Percentiles rank a stretch among this genome's conserved stretches.
Evolutionary conservation across 1,140 invertebrate species (phyloP).

Genomic region (Anastrepha ludens): DNA sequence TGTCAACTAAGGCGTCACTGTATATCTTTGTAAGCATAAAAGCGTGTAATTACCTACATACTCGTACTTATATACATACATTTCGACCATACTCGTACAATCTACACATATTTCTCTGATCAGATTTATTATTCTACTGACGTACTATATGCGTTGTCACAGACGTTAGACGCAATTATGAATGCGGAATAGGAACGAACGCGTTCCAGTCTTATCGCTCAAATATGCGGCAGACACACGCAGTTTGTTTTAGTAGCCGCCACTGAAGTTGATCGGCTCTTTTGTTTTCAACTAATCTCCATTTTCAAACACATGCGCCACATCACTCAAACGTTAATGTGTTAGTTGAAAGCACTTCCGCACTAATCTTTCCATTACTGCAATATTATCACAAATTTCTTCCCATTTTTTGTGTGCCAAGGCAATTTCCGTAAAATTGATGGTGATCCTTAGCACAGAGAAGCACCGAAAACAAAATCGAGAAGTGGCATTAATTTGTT

Average conservation of each 20-base stretch:
- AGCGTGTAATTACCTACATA: too few relatives aligned
- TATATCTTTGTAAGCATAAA: too few relatives aligned
- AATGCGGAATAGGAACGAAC: not conserved
- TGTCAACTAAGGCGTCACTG: too few relatives aligned
- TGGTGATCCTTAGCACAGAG: too few relatives aligned
- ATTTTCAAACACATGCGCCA: not conserved
- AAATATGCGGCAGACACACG: not conserved
- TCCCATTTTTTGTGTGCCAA: not conserved
- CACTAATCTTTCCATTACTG: not conserved
- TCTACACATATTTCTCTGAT: not conserved
- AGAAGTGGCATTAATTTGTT: not conserved
- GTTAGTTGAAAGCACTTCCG: conserved; percentile 22
- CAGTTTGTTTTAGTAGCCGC: conserved; percentile 20
- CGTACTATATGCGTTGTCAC: not conserved
- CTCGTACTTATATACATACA: too few relatives aligned
- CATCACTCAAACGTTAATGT: not conserved
- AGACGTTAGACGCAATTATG: not conserved
- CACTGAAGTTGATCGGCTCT: not conserved
- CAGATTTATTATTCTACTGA: not conserved
- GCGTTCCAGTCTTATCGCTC: not conserved
- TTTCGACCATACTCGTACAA: too few relatives aligned
- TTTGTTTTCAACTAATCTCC: not conserved
- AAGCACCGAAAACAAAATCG: not conserved
- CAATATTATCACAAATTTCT: conserved; percentile 8
- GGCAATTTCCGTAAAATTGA: not conserved